Evolutionary conservation across 2,113 vertebrate species (phyloP), one percentile per base, ranked within the genome.

Genomic region (Eurypyga helias): DNA sequence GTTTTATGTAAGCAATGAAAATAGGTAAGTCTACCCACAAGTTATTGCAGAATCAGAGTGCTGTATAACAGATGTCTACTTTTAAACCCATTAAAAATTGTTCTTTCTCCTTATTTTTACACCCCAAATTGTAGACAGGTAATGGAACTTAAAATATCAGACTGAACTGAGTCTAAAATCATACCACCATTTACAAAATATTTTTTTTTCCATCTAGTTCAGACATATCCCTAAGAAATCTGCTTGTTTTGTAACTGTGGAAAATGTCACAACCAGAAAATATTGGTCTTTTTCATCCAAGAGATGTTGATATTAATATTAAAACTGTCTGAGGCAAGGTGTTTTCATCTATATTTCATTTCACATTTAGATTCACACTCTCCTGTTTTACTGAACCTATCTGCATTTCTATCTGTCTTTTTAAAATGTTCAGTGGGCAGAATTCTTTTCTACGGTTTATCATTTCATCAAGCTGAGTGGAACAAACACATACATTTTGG

Each of bases 281-380:
- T 85, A 71, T 26, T 81, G 69, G 83, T 75, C 83, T 90, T 93
- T 94, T 95, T 93, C 67, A 88, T 72, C 60, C 78, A 83, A 60
- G 29, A 67, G 60, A 87, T 78, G 79, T 52, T 87, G 52, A 34
- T 79, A 92, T 97, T 91, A 96, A 97, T 96, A 97, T 97, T 97
- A 93, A 97, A 96, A 77, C 75, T 86, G 36, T 95, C 90, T 97
- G 85, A 95, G 34, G 55, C 49, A 90, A 96, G 34, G 28, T 0
- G 1, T 79, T 97, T 95, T 95, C 79, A 96, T 93, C 85, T 93
- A 93, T 96, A 95, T 97, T 98, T 94, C 57, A 96, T 96, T 88
- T 93, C 57, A 34, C 54, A 94, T 95, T 95, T 95, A 96, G 79
- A 95, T 84, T 92, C 87, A 66, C 45, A 77, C 45, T 89, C 45